Evolutionary conservation across 2,113 vertebrate genomes (phyloP).

Genomic region (Lophotis ruficrista): DNA sequence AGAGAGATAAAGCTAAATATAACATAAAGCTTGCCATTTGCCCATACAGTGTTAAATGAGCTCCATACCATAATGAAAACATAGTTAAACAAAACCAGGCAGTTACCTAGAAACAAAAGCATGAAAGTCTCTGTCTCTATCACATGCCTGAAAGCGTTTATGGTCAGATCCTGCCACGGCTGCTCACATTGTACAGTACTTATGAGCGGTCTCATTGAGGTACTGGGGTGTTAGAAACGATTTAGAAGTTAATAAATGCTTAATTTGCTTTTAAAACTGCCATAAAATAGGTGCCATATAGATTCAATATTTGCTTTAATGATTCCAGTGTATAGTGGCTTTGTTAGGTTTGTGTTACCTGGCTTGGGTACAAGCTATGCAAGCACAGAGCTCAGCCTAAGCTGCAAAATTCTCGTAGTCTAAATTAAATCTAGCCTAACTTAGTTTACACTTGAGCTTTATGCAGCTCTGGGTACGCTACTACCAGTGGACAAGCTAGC

Average conservation of each 20-base stretch:
- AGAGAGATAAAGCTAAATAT: slow-evolving; percentile 50
- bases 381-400: not conserved
- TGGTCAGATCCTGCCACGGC: not conserved
- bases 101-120: slow-evolving; percentile 75
- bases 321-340: not conserved
- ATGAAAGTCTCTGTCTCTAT: slow-evolving; percentile 31
- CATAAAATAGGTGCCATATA: not conserved
- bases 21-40: slow-evolving; percentile 41
- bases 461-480: not conserved
- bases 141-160: slow-evolving; percentile 31
- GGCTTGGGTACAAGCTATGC: not conserved
- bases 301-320: not conserved
- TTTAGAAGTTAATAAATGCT: not conserved
- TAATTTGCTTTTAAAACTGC: slow-evolving; percentile 3
- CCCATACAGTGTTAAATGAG: slow-evolving; percentile 61
- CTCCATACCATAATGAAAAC: slow-evolving; percentile 68
- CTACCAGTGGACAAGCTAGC: not conserved
- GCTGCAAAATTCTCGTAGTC: not conserved
- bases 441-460: not conserved
- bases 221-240: not conserved
- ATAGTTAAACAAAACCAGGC: slow-evolving; percentile 63
- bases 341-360: not conserved
- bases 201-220: not conserved
- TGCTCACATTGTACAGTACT: not conserved
- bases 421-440: not conserved